Conservation (phyloP, 2,888 invertebrate species). For the Cheilosia vulpina region DNA sequence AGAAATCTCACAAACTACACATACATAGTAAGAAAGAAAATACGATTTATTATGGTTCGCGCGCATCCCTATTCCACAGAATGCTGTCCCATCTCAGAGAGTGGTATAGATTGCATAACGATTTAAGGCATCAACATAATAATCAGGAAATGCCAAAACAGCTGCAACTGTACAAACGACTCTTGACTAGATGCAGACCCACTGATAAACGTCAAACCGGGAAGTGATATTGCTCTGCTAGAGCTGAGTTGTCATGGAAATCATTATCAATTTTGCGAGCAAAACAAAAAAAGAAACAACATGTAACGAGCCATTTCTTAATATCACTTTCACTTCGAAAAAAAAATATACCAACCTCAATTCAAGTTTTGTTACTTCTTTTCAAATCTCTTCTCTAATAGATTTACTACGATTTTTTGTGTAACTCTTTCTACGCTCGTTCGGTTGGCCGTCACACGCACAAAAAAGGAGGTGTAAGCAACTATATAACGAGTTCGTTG, state of each 20-base stretch:
- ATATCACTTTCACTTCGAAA: conserved; percentile 68
- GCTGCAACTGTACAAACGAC: background rate
- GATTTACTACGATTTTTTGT: conserved; percentile 11
- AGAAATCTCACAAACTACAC: background rate
- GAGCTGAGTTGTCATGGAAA: conserved; percentile 57
- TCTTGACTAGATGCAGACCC: background rate
- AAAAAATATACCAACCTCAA: conserved; percentile 42
- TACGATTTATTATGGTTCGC: conserved; percentile 40
- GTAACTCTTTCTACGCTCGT: conserved; percentile 11
- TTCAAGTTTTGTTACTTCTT: conserved; percentile 37
- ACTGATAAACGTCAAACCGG: conserved; percentile 33
- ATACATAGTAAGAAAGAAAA: conserved; percentile 5
- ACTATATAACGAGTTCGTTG: conserved; percentile 67
- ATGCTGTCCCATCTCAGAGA: conserved; percentile 12
- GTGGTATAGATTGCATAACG: conserved; percentile 53
- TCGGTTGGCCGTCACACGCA: conserved; percentile 40
- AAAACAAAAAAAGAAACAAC: background rate
- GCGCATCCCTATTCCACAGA: conserved; percentile 31
- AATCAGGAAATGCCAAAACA: conserved; percentile 71
- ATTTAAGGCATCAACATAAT: conserved; percentile 51
- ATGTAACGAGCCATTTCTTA: conserved; percentile 54
- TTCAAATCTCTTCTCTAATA: conserved; percentile 23
- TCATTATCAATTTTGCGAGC: conserved; percentile 57
- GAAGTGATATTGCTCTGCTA: conserved; percentile 30
- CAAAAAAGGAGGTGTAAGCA: conserved; percentile 37